phyloP scores from a whole-genome alignment of 2,113 vertebrate species.

The Holacanthus passer region DNA sequence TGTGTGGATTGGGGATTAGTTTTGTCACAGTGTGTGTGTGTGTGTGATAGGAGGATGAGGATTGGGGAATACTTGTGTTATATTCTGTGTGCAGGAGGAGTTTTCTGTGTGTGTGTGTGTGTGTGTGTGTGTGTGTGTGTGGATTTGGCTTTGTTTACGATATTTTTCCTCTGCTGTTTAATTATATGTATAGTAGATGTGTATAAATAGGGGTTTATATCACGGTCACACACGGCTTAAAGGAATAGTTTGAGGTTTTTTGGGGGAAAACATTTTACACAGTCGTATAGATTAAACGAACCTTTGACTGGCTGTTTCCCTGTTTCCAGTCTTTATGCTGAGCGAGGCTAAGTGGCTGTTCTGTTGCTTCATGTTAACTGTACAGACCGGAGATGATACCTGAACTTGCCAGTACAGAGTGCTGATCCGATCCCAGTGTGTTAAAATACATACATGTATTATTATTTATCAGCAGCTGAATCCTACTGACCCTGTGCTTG shows the following conservation, averaged over 20 bases:
- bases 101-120: conserved; percentile 11
- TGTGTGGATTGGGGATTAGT: conserved; percentile 13
- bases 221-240: background rate
- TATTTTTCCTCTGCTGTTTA: background rate
- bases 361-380: background rate
- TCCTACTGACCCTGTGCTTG: no score
- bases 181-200: no score
- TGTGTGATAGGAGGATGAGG: background rate
- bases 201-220: background rate
- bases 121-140: conserved; percentile 6
- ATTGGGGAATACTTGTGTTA: background rate
- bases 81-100: background rate
- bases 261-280: no score
- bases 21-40: background rate
- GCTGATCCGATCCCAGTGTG: no score
- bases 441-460: no score
- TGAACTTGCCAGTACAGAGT: no score
- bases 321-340: background rate
- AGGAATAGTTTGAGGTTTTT: background rate
- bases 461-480: no score
- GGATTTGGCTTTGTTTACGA: background rate
- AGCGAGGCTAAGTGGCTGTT: background rate
- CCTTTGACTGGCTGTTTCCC: background rate
- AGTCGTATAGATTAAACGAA: no score
- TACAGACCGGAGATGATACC: no score